Evolutionary conservation across 1,140 invertebrate genomes (phyloP).

Genomic region (Epicauta chinensis): DNA sequence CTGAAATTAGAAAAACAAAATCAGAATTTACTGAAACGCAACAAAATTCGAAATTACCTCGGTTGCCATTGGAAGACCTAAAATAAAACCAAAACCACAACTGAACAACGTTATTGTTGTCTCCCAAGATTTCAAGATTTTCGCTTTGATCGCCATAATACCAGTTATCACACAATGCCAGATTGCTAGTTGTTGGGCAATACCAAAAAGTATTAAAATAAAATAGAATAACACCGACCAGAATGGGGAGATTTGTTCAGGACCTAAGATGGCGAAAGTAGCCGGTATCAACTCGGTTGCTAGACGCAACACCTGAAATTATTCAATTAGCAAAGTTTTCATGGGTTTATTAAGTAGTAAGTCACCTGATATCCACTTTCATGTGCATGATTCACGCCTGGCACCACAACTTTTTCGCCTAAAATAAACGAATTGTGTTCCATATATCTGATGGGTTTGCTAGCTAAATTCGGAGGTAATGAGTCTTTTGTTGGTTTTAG

Average conservation of each 20-base stretch:
- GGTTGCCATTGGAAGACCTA: constrained; percentile 83
- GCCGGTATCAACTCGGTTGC: constrained; percentile 82
- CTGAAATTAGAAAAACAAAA: constrained; percentile 46
- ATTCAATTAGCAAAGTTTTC: neutral
- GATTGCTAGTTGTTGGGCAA: constrained; percentile 67
- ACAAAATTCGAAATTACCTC: constrained; percentile 70
- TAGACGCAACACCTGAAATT: constrained; percentile 61
- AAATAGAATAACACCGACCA: constrained; percentile 86
- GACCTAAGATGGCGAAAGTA: constrained; percentile 64
- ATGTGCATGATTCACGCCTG: constrained; percentile 46
- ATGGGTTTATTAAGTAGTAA: neutral
- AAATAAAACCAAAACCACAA: constrained; percentile 72
- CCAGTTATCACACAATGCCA: constrained; percentile 73
- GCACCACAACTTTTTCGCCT: constrained; percentile 59
- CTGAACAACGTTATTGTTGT: constrained; percentile 82
- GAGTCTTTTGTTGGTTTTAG: constrained; percentile 50
- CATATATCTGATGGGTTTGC: constrained; percentile 58
- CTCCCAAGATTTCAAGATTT: constrained; percentile 67
- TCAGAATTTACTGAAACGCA: constrained; percentile 4
- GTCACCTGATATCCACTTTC: constrained; percentile 70
- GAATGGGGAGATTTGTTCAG: constrained; percentile 66
- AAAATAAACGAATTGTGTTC: constrained; percentile 62
- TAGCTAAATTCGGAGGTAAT: constrained; percentile 43
- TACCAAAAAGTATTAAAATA: constrained; percentile 75
- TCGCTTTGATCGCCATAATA: constrained; percentile 68